A percentile compares a stretch with the other conserved stretches of the same genome.
Evolutionary conservation across 2,113 vertebrate species (phyloP).

Genomic region (Zosterops pallidus): DNA sequence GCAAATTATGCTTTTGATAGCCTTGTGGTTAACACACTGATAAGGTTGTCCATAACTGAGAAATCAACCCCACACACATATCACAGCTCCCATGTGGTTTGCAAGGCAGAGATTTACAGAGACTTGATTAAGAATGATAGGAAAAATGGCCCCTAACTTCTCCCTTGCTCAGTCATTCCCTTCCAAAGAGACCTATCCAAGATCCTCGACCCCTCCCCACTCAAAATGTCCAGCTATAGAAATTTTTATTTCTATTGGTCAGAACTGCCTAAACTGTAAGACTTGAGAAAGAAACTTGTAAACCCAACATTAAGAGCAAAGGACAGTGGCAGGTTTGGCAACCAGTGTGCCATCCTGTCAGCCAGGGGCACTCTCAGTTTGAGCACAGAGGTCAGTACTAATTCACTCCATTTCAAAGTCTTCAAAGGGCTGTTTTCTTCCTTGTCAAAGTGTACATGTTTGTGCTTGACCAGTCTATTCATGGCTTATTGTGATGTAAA

Average conservation of each 20-base stretch:
- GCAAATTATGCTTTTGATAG: not conserved
- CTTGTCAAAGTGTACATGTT: not conserved
- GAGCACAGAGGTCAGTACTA: not conserved
- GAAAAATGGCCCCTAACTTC: not conserved
- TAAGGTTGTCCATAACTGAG: not conserved
- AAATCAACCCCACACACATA: not conserved
- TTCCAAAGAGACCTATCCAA: not conserved
- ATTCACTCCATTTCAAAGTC: not conserved
- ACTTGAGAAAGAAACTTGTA: not conserved
- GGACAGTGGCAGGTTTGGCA: not conserved
- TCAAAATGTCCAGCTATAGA: not conserved
- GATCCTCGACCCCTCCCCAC: not conserved
- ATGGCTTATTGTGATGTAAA: not conserved
- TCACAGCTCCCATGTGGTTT: not conserved
- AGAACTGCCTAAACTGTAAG: not conserved
- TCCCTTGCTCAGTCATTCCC: not conserved
- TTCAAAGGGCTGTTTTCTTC: not conserved
- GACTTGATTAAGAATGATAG: fast-evolving
- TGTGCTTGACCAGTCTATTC: not conserved
- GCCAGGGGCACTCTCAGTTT: not conserved
- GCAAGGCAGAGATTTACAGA: not conserved
- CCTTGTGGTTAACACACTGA: not conserved
- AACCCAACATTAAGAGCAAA: not conserved
- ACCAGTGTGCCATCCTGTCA: fast-evolving
- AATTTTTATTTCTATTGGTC: not conserved